phyloP scores from a whole-genome alignment of 92 coral and sea anemone genomes.

The Diadumene lineata region DNA sequence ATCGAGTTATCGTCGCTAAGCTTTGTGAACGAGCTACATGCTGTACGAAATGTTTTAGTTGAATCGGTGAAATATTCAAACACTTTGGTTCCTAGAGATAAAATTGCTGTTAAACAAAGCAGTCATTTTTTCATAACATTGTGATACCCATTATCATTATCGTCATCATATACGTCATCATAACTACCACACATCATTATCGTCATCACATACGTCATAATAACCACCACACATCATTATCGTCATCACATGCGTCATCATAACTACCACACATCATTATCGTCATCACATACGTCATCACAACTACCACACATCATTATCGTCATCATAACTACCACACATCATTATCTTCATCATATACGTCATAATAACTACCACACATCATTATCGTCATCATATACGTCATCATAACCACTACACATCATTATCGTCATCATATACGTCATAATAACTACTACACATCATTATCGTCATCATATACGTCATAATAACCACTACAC shows the following conservation, averaged over 20 bases:
- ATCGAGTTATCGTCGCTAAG: not conserved
- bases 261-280: not conserved
- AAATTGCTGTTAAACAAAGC: not conserved
- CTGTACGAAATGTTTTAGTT: not conserved
- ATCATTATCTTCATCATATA: not conserved
- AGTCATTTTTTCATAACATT: too few relatives aligned
- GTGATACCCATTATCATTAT: not conserved
- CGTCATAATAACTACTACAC: not conserved
- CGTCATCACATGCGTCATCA: not conserved
- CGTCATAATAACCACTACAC: not conserved
- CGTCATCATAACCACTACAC: not conserved
- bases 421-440: not conserved
- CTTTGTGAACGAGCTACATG: not conserved
- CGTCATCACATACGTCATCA: not conserved
- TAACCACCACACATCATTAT: not conserved
- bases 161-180: not conserved
- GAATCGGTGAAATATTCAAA: not conserved
- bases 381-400: not conserved
- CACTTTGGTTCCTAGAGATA: not conserved
- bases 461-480: not conserved
- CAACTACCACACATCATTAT: not conserved
- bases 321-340: not conserved
- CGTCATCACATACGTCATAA: not conserved
- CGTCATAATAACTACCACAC: not conserved
- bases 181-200: not conserved